Base-by-base conservation (phyloP, 2,797 vertebrate genomes). In the Gorsachius magnificus region DNA sequence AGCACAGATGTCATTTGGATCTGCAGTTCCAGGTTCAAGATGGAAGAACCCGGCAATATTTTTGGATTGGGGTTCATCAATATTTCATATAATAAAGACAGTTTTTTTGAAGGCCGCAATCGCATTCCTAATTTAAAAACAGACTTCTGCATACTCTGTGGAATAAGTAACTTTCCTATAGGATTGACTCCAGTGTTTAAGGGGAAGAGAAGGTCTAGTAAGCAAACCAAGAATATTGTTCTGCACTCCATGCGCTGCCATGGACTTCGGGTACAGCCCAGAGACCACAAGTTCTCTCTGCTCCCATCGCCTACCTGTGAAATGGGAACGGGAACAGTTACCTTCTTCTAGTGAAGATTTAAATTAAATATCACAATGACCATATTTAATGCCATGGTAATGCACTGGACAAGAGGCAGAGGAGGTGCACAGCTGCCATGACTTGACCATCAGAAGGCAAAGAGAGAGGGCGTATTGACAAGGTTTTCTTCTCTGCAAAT, bases 401-500 rank as follows among this genome's bases (percentile, higher is more conserved):
- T 0, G 15, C 43, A 50, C 36, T 0, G 16, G 35, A 46, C 38
- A n/a, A 45, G 75, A 36, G 41, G 29, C 21, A 64, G 48, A 3
- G 50, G 4, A 72, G 48, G 17, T 14, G 45, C 14, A 20, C 8
- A 20, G 61, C 56, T 77, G 43, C 18, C 3, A 1, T 6, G 25
- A 3, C 26, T 2, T 10, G 29, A 57, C 48, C 71, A 14, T 20
- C 29, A 13, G 33, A 53, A 87, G 58, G 48, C 65, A 75, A n/a
- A 46, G 58, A 16, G 46, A 60, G 14, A 83, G 56, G 45, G 28
- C 41, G 11, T 4, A 1, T 2, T 2, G 0, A 1, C 0, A 41
- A 31, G 21, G 16, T 56, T 77, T 80, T n/a, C 76, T 45, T 36
- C 57, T 86, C 72, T n/a, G 13, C 38, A 16, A 6, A 22, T 4